Evolutionary conservation across 2,113 vertebrate genomes (phyloP).

Genomic region (Blennius ocellaris): DNA sequence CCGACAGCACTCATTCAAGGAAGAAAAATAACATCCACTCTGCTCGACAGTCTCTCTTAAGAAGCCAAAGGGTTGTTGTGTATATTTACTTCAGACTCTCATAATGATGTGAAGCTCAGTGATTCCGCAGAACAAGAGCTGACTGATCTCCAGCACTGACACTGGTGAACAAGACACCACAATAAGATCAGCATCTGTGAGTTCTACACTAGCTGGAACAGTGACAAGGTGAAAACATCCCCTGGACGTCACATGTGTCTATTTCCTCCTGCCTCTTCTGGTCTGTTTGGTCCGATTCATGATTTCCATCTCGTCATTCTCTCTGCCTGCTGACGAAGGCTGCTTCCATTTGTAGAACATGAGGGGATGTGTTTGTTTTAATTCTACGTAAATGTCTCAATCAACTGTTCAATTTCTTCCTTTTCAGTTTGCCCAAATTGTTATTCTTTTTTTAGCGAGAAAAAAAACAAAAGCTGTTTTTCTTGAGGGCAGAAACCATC

Average conservation of each 20-base stretch:
- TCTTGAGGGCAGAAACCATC: no score
- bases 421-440: not conserved
- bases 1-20: not conserved
- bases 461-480: no score
- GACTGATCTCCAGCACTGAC: constrained; percentile 21
- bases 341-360: constrained; percentile 19
- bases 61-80: not conserved
- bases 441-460: no score
- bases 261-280: no score
- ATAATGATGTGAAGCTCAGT: constrained; percentile 18
- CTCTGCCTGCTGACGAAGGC: constrained; percentile 23
- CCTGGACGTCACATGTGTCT: no score
- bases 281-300: constrained; percentile 49
- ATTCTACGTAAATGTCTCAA: constrained; percentile 17
- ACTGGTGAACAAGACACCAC: constrained; percentile 11
- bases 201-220: constrained; percentile 31
- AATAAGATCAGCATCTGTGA: constrained; percentile 49
- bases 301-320: constrained; percentile 32
- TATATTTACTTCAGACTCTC: not conserved
- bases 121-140: not conserved
- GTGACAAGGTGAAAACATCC: no score
- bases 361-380: constrained; percentile 28
- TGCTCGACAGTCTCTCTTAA: not conserved
- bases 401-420: not conserved
- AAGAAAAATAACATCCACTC: not conserved